These are phyloP conservation scores for Acanthococcus lagerstroemiae DNA, from an alignment of 2,888 invertebrate species.

Conservation along the genomic window DNA sequence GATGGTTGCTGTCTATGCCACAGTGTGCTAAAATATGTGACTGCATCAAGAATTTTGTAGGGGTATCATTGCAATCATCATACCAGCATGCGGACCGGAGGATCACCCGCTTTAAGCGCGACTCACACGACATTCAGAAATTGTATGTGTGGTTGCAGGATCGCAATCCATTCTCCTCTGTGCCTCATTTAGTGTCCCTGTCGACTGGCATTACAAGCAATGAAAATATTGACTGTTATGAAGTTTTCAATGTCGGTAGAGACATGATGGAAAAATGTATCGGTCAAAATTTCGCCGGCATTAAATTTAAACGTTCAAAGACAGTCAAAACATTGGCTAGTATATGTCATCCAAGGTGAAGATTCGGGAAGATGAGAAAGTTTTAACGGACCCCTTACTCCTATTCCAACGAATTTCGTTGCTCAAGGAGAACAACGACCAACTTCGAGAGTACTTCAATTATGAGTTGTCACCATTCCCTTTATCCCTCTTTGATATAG, in stretches of 20 bases:
- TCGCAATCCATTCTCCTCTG: not conserved
- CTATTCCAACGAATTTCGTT: no score
- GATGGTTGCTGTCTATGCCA: not conserved
- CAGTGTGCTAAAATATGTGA: not conserved
- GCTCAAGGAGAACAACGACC: no score
- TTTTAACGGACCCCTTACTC: no score
- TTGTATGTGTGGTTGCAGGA: not conserved
- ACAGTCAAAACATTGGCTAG: no score
- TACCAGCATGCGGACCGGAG: not conserved
- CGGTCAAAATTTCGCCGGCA: no score
- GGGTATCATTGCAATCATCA: not conserved
- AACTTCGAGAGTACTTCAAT: no score
- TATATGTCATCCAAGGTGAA: no score
- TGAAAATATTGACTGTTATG: not conserved
- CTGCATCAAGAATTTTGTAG: not conserved
- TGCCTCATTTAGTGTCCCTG: not conserved
- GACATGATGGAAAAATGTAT: not conserved
- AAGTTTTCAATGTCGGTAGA: not conserved
- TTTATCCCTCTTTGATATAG: no score
- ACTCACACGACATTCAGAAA: not conserved
- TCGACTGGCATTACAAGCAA: not conserved
- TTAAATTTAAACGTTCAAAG: no score
- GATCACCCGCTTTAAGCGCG: not conserved
- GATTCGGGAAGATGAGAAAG: no score
- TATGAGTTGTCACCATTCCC: no score